These are phyloP conservation scores for Synanthedon andrenaeformis DNA, from an alignment of 2,888 invertebrate species.

Conservation along the genomic window DNA sequence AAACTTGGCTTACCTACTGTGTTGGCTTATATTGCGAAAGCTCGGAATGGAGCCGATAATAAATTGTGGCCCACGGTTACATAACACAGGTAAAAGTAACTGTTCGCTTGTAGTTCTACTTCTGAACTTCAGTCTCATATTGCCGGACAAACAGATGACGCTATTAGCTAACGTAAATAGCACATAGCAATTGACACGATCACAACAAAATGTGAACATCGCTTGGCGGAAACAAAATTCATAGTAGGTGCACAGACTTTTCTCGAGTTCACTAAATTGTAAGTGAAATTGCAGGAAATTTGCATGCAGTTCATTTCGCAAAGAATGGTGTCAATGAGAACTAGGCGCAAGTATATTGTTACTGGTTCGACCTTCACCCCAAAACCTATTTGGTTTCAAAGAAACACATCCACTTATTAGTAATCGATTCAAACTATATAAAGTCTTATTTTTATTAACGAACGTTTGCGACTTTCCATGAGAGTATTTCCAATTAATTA, in stretches of 20 bases:
- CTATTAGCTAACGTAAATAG: neutral
- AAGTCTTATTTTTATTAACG: no score
- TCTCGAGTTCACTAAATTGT: neutral
- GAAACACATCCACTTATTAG: constrained; percentile 34
- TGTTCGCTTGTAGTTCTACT: constrained; percentile 43
- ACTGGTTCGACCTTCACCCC: constrained; percentile 37
- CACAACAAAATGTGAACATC: neutral
- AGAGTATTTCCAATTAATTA: no score
- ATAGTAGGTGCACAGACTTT: no score
- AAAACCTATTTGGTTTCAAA: constrained; percentile 46
- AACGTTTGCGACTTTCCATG: no score
- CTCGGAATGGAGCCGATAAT: constrained; percentile 55
- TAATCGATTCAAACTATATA: neutral
- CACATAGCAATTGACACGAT: neutral
- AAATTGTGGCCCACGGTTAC: constrained; percentile 59
- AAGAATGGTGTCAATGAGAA: constrained; percentile 1
- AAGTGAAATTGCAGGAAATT: neutral
- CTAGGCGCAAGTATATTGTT: neutral
- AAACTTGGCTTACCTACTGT: constrained; percentile 14
- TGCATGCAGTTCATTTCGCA: constrained; percentile 11
- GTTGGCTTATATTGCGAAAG: constrained; percentile 61
- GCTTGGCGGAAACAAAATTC: no score
- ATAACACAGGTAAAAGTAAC: constrained; percentile 64
- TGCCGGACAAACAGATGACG: neutral
- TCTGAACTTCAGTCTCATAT: constrained; percentile 45